Evolutionary conservation across 2,888 invertebrate genomes (phyloP), one percentile per base, ranked within the genome.

Genomic region (Chouioia cunea): DNA sequence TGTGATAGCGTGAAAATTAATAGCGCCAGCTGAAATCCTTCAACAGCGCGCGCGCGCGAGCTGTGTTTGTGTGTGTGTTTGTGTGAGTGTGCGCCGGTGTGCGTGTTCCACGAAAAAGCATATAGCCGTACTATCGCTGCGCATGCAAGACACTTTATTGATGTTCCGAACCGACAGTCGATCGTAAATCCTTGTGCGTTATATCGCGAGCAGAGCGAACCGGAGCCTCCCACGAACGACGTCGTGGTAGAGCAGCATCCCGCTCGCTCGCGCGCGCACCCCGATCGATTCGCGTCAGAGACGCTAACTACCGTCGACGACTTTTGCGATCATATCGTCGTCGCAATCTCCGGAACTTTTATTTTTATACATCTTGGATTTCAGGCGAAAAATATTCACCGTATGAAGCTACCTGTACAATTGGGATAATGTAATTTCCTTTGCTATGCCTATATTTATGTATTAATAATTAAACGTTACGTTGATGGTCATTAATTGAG

Each of bases 131-230:
- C 50, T 52, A 10, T 18, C 43, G 36, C 20, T 36, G 14, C 44
- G 3, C 57, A n/a, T 44, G 53, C 44, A 53, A 20, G 22, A 16
- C 18, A 36, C 36, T 59, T 59, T 67, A 66, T 66, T 60, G 66
- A 67, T 67, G 66, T 36, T 50, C 23, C 66, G 53, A 58, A 52
- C 46, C 46, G 46, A 44, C 65, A 60, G 60, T 62, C 56, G 68
- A 68, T 68, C 62, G 68, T 68, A 68, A 56, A 68, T 68, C 68
- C 68, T 62, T 27, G 60, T 50, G 43, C 44, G 60, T 68, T 60
- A 54, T 54, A 27, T 36, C 20, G 12, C n/a, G 6, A 50, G 50
- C 50, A 16, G 6, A 50, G 50, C 50, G 50, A 16, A 50, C 16
- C 50, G 59, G 43, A 36, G 50, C 62, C 68, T 44, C 62, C 56